These are phyloP conservation scores for Probaryconus sp. DNA, from an alignment of 1,140 invertebrate genomes.

Conservation along the genomic window DNA sequence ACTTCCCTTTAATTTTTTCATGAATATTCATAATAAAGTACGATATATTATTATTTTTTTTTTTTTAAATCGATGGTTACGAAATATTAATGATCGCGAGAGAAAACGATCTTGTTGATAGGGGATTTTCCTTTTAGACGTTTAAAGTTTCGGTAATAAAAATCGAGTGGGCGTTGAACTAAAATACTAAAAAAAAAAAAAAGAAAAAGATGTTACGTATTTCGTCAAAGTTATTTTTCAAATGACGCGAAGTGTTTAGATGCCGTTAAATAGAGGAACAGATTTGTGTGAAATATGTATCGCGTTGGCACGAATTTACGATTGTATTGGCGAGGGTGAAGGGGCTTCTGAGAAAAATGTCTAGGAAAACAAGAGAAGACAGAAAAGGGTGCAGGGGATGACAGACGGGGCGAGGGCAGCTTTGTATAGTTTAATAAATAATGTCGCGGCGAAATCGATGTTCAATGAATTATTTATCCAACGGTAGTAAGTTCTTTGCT, in stretches of 20 bases:
- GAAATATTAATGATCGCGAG: too few species aligned
- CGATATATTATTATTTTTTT: too few species aligned
- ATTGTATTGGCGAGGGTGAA: slow-evolving; percentile 7
- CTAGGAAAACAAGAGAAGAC: slow-evolving; percentile 32
- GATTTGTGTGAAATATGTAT: slow-evolving; percentile 43
- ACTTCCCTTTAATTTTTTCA: too few species aligned
- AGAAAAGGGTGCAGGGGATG: slow-evolving; percentile 45
- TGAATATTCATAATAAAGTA: too few species aligned
- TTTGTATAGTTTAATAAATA: slow-evolving; percentile 67
- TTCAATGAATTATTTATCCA: slow-evolving; percentile 65
- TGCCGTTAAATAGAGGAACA: slow-evolving; percentile 25
- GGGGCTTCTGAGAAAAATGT: slow-evolving; percentile 52
- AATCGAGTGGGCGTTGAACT: too few species aligned
- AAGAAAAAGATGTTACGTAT: too few species aligned
- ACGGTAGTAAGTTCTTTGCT: slow-evolving; percentile 48
- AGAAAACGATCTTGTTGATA: too few species aligned
- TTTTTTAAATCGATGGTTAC: too few species aligned
- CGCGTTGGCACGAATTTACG: slow-evolving; percentile 16
- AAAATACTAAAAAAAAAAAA: too few species aligned
- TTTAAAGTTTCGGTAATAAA: too few species aligned
- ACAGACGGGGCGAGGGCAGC: slow-evolving; percentile 33
- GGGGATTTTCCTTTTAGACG: too few species aligned
- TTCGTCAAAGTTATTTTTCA: too few species aligned
- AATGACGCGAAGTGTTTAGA: neutral
- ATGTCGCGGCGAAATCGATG: slow-evolving; percentile 51